Evolutionary conservation across 2,113 vertebrate species (phyloP).

Genomic region (Petrocephalus zakoni): DNA sequence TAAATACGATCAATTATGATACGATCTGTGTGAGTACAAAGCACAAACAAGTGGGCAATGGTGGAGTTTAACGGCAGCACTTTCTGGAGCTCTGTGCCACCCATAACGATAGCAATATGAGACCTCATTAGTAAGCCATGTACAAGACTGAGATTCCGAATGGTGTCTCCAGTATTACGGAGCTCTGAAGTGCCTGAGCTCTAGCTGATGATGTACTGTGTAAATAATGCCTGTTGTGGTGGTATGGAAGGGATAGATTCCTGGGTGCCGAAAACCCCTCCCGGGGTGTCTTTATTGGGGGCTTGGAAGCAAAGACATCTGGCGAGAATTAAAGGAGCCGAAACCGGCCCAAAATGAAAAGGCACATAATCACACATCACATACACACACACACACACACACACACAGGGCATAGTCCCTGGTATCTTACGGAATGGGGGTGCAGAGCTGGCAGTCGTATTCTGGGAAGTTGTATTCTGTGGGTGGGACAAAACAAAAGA

Average conservation of each 20-base stretch:
- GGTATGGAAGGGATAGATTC: background rate
- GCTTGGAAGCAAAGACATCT: background rate
- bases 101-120: background rate
- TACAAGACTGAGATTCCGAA: background rate
- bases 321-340: background rate
- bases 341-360: background rate
- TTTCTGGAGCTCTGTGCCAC: background rate
- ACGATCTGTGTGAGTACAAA: background rate
- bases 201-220: background rate
- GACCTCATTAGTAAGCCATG: background rate
- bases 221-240: constrained; percentile 1
- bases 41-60: background rate
- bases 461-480: background rate
- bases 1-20: background rate
- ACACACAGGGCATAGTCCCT: background rate
- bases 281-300: background rate
- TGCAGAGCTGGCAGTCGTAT: background rate
- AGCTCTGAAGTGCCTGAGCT: background rate
- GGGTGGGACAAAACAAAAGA: background rate
- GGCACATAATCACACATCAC: too few species aligned
- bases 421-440: background rate
- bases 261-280: background rate
- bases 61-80: background rate
- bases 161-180: background rate
- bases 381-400: background rate